Base-by-base conservation (phyloP, 2,113 vertebrate species). In the Tachycineta bicolor region DNA sequence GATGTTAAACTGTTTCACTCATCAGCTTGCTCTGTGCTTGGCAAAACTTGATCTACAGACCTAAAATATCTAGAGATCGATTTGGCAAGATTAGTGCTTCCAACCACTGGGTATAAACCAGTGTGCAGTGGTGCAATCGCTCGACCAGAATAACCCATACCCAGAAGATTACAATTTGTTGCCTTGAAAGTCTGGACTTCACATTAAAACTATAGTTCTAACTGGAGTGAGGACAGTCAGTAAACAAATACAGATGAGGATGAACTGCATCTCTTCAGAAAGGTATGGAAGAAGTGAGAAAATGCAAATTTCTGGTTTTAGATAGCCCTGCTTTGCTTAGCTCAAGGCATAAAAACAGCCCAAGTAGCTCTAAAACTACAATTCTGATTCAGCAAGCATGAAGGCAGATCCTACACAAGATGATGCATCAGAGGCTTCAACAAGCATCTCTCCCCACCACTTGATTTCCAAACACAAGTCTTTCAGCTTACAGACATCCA, bases 191-290 rank as follows among this genome's bases (percentile, higher is more conserved):
- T 69, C 77, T 85, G 91, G 88, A 92, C 94, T 78, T 92, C 62
- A 81, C 60, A 58, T 88, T 75, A 62, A 63, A 96, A 93, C 87
- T 84, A 63, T 41, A 87, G 76, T 62, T 90, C 89, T 96, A 96
- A 87, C 39, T 43, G 75, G 90, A 91, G 87, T 89, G 89, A 93
- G 82, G 94, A 96, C 80, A 89, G 86, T 59, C 83, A 95, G 94
- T 85, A 91, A 96, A 92, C 91, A 70, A 94, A 91, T 37, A 83
- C 55, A 74, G 70, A 71, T 70, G 94, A 91, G 76, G 60, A 95
- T 75, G 89, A 94, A 94, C 78, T 86, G 79, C 81, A 94, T 96
- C 96, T 94, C 90, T 96, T 95, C 93, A 96, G 77, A 94, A 93
- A 96, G 80, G 83, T 93, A 92, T 4, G 88, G 65, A 93, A 95